These are phyloP conservation scores for Nanger granti DNA, from an alignment of 2,113 vertebrate genomes.

Conservation along the genomic window DNA sequence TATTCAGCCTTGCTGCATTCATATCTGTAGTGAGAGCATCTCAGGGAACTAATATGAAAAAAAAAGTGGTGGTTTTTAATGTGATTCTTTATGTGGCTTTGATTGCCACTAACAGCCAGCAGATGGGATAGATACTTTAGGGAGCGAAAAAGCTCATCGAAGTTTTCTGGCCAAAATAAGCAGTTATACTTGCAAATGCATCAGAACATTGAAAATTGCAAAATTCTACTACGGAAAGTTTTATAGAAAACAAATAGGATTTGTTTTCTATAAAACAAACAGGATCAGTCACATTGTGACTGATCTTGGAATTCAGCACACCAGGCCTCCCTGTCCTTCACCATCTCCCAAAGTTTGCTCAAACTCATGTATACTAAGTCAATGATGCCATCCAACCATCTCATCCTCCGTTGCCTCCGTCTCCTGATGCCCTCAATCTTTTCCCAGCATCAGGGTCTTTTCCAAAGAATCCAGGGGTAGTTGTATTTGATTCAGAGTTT, in stretches of 20 bases:
- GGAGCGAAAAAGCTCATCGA: not conserved
- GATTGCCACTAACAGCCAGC: not conserved
- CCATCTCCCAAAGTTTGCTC: too few relatives aligned
- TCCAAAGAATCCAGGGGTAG: not conserved
- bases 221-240: not conserved
- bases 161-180: not conserved
- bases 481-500: not conserved
- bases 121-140: not conserved
- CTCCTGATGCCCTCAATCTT: too few relatives aligned
- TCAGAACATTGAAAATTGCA: not conserved
- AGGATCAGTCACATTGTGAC: too few relatives aligned
- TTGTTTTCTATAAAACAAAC: too few relatives aligned
- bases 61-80: not conserved
- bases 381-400: too few relatives aligned
- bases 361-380: too few relatives aligned
- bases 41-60: not conserved
- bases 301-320: too few relatives aligned
- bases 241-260: not conserved
- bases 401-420: too few relatives aligned
- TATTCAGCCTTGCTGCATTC: not conserved
- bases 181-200: not conserved
- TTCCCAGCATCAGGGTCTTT: not conserved
- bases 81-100: not conserved
- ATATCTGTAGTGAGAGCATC: not conserved
- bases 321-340: too few relatives aligned